Evolutionary conservation across 2,113 vertebrate species (phyloP).

Genomic region (Lagopus leucura): DNA sequence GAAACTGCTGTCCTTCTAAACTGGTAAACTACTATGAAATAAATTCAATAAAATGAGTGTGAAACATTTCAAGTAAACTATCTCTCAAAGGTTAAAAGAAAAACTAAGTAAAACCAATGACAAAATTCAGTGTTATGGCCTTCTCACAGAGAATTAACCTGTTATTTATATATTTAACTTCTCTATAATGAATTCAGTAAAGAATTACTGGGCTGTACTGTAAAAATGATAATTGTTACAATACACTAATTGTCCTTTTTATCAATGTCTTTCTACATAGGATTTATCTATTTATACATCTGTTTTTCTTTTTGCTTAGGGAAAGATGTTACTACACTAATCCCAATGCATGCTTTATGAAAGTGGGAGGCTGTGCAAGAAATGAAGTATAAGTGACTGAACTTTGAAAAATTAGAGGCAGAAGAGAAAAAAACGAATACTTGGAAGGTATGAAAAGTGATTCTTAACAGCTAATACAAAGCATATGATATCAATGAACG

Average conservation of each 20-base stretch:
- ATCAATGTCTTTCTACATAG: neutral
- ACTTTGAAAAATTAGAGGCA: neutral
- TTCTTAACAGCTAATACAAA: neutral
- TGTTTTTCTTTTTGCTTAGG: neutral
- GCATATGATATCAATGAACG: neutral
- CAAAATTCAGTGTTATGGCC: neutral
- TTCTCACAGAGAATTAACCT: neutral
- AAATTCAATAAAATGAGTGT: neutral
- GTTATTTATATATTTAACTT: neutral
- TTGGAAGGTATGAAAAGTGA: neutral
- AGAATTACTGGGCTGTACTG: neutral
- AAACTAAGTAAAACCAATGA: neutral
- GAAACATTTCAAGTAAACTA: neutral
- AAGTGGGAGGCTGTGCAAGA: neutral
- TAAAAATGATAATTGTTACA: neutral
- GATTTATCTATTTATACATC: neutral
- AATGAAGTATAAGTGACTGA: neutral
- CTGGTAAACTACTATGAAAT: neutral
- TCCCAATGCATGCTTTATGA: neutral
- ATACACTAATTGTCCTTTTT: neutral
- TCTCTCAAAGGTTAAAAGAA: neutral
- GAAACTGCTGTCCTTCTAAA: neutral
- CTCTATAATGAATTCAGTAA: neutral
- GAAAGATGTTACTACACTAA: neutral
- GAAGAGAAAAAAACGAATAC: neutral